Percentiles rank a stretch among this genome's conserved stretches.
These are phyloP conservation scores for Etheostoma nigrum DNA, from an alignment of 2,797 vertebrate species.

Conservation along the genomic window DNA sequence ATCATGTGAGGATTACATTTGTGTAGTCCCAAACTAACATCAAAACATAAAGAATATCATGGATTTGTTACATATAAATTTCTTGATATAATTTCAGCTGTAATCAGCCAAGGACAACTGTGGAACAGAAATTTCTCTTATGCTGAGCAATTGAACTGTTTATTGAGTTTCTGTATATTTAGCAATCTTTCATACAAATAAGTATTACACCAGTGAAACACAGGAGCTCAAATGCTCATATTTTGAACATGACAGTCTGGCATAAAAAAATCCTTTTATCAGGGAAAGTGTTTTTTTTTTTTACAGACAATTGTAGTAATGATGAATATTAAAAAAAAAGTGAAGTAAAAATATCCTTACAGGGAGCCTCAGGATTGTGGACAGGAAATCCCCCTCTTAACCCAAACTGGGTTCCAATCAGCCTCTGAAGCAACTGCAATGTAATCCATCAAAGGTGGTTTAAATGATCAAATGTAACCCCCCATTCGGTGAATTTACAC, in stretches of 20 bases:
- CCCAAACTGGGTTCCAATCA: constrained; percentile 3
- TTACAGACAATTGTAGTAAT: neutral
- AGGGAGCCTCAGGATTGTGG: neutral
- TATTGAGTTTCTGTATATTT: constrained; percentile 3
- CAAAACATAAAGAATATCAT: constrained; percentile 6
- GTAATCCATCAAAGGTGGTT: constrained; percentile 9
- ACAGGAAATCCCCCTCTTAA: constrained; percentile 25
- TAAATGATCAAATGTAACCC: constrained; percentile 1
- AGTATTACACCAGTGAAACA: neutral
- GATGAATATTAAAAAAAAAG: neutral
- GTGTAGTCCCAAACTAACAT: constrained; percentile 8
- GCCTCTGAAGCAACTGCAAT: neutral
- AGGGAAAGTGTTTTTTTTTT: neutral
- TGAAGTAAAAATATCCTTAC: neutral
- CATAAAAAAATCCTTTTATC: neutral
- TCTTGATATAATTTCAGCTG: constrained; percentile 8
- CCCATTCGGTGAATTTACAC: neutral
- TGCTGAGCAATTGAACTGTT: neutral
- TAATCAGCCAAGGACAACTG: neutral
- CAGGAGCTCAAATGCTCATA: neutral
- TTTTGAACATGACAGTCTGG: neutral
- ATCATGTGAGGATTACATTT: neutral
- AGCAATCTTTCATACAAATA: neutral
- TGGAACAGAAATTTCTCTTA: neutral
- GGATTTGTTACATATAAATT: constrained; percentile 12